Evolutionary conservation across 2,888 invertebrate genomes (phyloP).

Genomic region (Mimas tiliae): DNA sequence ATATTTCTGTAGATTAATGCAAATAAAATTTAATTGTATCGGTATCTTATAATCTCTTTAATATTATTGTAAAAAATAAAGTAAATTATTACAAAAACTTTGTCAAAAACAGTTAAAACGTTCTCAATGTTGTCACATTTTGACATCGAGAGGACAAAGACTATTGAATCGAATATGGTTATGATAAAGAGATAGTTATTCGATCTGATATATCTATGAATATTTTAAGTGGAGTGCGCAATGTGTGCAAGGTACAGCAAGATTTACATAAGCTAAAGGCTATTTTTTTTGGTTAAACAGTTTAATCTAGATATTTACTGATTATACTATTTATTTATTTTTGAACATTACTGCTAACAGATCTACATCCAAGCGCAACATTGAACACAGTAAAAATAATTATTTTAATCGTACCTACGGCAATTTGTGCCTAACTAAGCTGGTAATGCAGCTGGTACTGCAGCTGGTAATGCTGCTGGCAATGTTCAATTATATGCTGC

Average conservation of each 20-base stretch:
- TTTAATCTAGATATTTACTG: too few relatives aligned
- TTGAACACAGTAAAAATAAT: too few relatives aligned
- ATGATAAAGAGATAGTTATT: background rate
- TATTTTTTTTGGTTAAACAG: background rate
- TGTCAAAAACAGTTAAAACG: background rate
- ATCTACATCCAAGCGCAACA: too few relatives aligned
- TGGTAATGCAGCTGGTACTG: too few relatives aligned
- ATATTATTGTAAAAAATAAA: background rate
- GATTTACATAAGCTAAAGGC: background rate
- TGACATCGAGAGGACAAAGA: background rate
- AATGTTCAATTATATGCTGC: too few relatives aligned
- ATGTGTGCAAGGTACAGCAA: background rate
- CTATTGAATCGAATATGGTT: too few relatives aligned
- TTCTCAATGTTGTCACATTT: background rate
- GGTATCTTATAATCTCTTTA: background rate
- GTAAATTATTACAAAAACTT: background rate
- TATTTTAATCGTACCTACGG: too few relatives aligned
- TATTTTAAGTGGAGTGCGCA: background rate
- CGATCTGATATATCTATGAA: background rate
- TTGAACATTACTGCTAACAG: too few relatives aligned
- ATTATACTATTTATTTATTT: too few relatives aligned
- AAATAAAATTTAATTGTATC: background rate
- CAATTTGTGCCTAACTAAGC: too few relatives aligned
- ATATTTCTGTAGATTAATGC: background rate
- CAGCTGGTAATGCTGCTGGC: too few relatives aligned